Percentiles rank a stretch among this genome's conserved stretches.
Evolutionary conservation across 2,888 invertebrate species (phyloP).

Genomic region (Chouioia cunea): DNA sequence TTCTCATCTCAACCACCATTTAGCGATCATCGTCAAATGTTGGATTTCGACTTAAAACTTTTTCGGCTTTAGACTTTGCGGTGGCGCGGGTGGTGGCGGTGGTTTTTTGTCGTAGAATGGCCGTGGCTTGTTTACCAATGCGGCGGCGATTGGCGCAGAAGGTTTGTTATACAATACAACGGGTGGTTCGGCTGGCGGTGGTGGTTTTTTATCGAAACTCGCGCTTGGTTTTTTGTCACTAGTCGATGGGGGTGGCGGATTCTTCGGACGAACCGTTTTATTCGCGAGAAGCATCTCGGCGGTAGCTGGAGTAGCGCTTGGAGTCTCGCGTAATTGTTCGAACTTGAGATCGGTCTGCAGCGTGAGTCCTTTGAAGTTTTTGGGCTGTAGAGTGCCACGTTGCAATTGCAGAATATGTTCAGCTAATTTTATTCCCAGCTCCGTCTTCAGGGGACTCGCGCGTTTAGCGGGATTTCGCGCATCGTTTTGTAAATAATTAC

Average conservation of each 20-base stretch:
- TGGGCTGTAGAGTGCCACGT: constrained; percentile 51
- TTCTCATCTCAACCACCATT: too few species aligned
- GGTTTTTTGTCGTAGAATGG: constrained; percentile 64
- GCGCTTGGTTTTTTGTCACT: constrained; percentile 24
- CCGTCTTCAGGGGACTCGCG: constrained; percentile 50
- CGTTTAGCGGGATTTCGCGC: constrained; percentile 52
- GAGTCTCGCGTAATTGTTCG: constrained; percentile 58
- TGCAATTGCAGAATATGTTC: constrained; percentile 60
- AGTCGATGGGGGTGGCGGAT: not conserved
- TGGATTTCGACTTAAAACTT: constrained; percentile 4
- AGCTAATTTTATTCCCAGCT: constrained; percentile 56
- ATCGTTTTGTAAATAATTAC: not conserved
- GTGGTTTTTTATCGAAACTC: constrained; percentile 53
- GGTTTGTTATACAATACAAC: not conserved
- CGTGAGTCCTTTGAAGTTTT: constrained; percentile 61
- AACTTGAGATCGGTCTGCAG: constrained; percentile 58
- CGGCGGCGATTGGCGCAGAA: not conserved
- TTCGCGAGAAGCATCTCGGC: constrained; percentile 23
- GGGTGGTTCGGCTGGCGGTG: constrained; percentile 52
- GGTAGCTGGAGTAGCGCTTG: constrained; percentile 51
- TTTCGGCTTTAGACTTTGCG: constrained; percentile 61
- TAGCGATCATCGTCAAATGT: too few species aligned
- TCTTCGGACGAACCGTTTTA: too few species aligned
- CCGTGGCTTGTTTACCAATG: not conserved
- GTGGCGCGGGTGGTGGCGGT: constrained; percentile 64